Evolutionary conservation across 2,888 invertebrate genomes (phyloP), one percentile per base, ranked within the genome.

Genomic region (Linyphia triangularis): DNA sequence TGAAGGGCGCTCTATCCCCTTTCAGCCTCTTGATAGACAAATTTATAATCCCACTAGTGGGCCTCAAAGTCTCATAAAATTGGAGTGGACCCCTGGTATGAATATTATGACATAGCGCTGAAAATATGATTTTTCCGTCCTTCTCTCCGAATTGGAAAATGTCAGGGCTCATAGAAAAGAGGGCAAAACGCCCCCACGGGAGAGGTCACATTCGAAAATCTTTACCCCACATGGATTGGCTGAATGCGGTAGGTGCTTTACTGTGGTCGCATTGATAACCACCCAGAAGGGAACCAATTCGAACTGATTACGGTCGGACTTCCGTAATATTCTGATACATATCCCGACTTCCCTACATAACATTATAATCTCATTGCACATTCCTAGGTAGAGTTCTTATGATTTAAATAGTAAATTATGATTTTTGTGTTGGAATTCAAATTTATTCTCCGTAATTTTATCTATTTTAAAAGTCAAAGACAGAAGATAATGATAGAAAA

Each of bases 81-180:
- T 13, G 5, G 5, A 69, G 69, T 16, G 69, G 77, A 67, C 79
- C 79, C 67, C 79, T 19, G 63, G 67, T 51, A 33, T 30, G 79
- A 79, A 79, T 67, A 67, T 79, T 79, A 79, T 79, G 79, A 79
- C 79, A 79, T 51, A 79, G 77, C 63, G 61, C 77, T 77, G 77
- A 63, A 77, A 77, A 77, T 77, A 63, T 61, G 77, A 63, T 77
- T 77, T n/a, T 77, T 77, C 37, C 28, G 72, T 72, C 9, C 30
- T 51, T 19, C 51, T 51, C 28, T 72, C 57, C 9, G 72, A 72
- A 72, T 72, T 57, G 72, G 57, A 72, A 59, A 61, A 77, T 77
- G 77, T 51, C 79, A 79, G 61, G 43, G 30, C n/a, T 67, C 40
- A 79, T 65, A 79, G 61, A 22, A n/a, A n/a, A 30, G 79, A 67